Evolutionary conservation across 2,797 vertebrate species (phyloP).

Genomic region (Nasua narica): DNA sequence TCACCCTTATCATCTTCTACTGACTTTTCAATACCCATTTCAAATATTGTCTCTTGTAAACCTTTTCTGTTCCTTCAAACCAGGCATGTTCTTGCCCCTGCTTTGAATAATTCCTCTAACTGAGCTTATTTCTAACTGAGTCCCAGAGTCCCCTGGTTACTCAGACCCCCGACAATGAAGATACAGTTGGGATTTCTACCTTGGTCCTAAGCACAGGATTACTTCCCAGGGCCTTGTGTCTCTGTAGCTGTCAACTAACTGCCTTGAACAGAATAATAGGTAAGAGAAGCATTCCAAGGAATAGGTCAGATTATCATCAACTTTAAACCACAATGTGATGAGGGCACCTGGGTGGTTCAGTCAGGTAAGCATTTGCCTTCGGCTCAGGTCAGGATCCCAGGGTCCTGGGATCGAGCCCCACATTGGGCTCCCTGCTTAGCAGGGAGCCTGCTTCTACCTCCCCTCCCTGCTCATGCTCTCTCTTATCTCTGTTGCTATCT

Average conservation of each 20-base stretch:
- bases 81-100: not conserved
- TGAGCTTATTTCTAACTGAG: not conserved
- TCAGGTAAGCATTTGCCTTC: no score
- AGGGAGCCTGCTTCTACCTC: no score
- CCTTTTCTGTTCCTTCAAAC: not conserved
- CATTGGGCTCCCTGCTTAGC: no score
- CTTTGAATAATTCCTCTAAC: not conserved
- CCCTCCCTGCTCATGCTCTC: no score
- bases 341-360: no score
- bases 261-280: not conserved
- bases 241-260: not conserved
- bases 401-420: no score
- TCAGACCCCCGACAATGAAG: not conserved
- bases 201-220: not conserved
- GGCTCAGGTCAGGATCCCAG: no score
- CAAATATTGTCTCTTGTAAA: not conserved
- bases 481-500: no score
- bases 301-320: no score
- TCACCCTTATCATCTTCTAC: not conserved
- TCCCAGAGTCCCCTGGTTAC: not conserved
- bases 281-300: not conserved
- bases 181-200: not conserved
- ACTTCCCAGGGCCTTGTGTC: not conserved
- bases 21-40: not conserved
- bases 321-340: not conserved